Evolutionary conservation across 2,888 invertebrate genomes (phyloP), one percentile per base, ranked within the genome.

Genomic region (Phortica okadai): DNA sequence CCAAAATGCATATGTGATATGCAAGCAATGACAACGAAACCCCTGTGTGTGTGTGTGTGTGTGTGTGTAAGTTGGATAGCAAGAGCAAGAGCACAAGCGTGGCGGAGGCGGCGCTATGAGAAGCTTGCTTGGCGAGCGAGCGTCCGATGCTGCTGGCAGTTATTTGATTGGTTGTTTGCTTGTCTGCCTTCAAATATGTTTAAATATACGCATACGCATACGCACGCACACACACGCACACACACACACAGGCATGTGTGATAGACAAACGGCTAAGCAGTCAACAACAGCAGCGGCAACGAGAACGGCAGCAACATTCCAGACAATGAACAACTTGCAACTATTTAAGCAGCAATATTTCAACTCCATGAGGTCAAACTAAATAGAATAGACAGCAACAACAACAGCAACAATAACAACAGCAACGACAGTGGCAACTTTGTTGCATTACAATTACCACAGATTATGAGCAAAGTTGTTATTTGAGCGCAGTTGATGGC

Each of bases 381-480:
- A 56, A 72, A 72, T 33, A 42, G 56, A 72, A 72, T 72, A 72
- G 70, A 72, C 59, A 62, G 59, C 59, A 62, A 8, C 25, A 59
- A 69, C 69, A 69, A 45, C 70, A 70, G 16, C 50, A 70, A 25
- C 74, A 73, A 11, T 72, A 76, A 75, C 59, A 76, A 45, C 45
- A 76, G 56, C 78, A 75, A 75, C 73, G 62, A 67, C 69, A 76
- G 67, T 76, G 59, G 77, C 62, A 75, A 74, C 70, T 72, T 72
- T 72, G 70, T 72, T 72, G 33, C 56, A 72, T 73, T 72, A 79
- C 87, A 87, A 87, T 87, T 85, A 83, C 80, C 79, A 67, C 77
- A 81, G 82, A 82, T 87, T 87, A 85, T 85, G 84, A 86, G 74
- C 70, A 7, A 54, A 10, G 25, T 62, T 62, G 62, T 25, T 14